Base-by-base conservation (phyloP, 2,113 vertebrate genomes). In the Lutjanus erythropterus region DNA sequence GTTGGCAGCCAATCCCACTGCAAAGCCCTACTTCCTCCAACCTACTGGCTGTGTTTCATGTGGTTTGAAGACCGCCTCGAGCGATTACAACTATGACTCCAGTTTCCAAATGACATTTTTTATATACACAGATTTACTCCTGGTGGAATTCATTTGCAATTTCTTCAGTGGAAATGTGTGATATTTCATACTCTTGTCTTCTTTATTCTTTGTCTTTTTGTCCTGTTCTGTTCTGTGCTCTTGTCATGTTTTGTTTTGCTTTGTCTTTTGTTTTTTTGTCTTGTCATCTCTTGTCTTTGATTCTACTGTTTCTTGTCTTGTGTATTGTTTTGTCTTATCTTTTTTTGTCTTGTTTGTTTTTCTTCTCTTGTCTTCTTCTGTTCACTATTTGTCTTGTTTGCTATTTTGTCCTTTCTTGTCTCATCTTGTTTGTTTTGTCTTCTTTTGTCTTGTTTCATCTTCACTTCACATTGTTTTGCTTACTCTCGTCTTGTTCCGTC, bases 1-100 rank as follows among this genome's bases (percentile, higher is more conserved):
- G 56, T 68, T 11, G 3, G 29, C 35, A 72, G 77, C 76, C 75
- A 50, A 75, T 78, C 44, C 35, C 33, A 37, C 12, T 37, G 35
- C 56, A 58, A 60, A 18, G 46, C 27, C 47, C 16, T 2, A n/a
- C 27, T 64, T 62, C 65, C 59, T 78, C 23, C 11, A 53, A 27
- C 42, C 55, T 42, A 52, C 37, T 55, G 41, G 25, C 61, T 47
- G 16, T 46, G 39, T 61, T 80, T 56, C 62, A 46, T 59, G 65
- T 70, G 68, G 35, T 75, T 42, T 37, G 1, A 65, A 27, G 23
- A 42, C 16, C 35, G 35, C 44, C 50, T 76, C 49, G 11, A 66
- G 65, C 7, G 1, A 52, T 61, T 76, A 41, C 27, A 76, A 61
- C n/a, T 14, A 27, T 59, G 42, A 44, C 39, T 80, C 15, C 58